phyloP scores from a whole-genome alignment of 2,113 vertebrate genomes.

The Calyptomena viridis region DNA sequence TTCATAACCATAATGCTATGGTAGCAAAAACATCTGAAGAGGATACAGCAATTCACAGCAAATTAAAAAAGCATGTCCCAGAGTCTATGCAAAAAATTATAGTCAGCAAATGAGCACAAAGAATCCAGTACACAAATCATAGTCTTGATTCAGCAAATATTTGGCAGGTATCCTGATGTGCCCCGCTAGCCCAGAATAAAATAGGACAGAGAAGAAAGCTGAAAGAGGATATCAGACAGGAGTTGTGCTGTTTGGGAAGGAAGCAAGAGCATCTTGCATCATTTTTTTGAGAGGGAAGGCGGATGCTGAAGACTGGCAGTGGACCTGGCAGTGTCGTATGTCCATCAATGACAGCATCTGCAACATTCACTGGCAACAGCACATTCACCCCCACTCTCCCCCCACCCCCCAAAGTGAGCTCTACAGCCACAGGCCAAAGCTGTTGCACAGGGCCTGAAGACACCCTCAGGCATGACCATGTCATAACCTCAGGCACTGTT shows the following conservation, averaged over 20 bases:
- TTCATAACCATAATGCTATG: constrained; percentile 35
- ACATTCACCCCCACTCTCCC: not conserved
- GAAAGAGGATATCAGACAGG: not conserved
- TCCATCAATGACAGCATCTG: not conserved
- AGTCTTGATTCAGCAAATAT: constrained; percentile 36
- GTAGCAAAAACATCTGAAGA: constrained; percentile 45
- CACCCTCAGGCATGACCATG: too few species aligned
- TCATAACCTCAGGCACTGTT: not conserved
- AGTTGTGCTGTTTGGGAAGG: not conserved
- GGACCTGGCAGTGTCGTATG: too few species aligned
- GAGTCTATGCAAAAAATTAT: not conserved
- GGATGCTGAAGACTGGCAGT: not conserved
- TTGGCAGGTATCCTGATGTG: constrained; percentile 17
- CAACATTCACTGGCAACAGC: not conserved
- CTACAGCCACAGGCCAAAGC: fast-evolving
- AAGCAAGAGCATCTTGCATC: not conserved
- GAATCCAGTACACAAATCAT: constrained; percentile 2
- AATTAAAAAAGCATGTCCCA: constrained; percentile 34
- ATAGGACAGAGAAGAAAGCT: not conserved
- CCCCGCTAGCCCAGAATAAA: not conserved
- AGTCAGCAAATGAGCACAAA: not conserved
- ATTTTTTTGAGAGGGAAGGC: not conserved
- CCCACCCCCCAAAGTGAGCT: not conserved
- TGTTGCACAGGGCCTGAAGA: fast-evolving
- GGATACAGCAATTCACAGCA: not conserved